Conservation (phyloP, 2,797 vertebrate genomes). For the Platyrinchus mystaceus region DNA sequence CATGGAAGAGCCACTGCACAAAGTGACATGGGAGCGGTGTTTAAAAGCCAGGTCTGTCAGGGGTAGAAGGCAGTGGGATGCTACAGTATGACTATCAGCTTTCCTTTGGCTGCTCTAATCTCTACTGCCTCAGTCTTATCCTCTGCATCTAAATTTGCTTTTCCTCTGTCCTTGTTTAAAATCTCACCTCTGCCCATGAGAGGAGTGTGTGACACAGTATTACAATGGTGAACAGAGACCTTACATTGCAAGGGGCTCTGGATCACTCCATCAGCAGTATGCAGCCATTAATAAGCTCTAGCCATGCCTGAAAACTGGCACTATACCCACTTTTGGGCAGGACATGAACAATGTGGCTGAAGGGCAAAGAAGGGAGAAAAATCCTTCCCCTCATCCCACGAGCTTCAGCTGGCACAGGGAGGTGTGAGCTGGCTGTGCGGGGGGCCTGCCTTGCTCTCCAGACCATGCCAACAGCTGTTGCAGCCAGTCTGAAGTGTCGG, state of each 20-base stretch:
- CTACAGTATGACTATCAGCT: background rate
- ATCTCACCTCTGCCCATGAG: background rate
- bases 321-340: background rate
- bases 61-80: background rate
- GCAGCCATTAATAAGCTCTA: background rate
- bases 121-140: background rate
- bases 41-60: background rate
- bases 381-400: background rate
- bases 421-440: background rate
- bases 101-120: constrained; percentile 3
- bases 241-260: background rate
- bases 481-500: background rate
- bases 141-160: background rate
- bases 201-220: background rate
- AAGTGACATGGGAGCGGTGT: background rate
- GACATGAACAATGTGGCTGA: background rate
- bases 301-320: background rate
- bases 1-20: background rate
- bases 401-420: background rate
- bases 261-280: background rate
- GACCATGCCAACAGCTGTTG: background rate
- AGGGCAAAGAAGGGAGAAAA: background rate
- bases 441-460: background rate
- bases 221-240: background rate
- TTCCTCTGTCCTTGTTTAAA: background rate